Evolutionary conservation across 37 sponge, comb jelly and placozoan species (phyloP), one percentile per base, ranked within the genome.

Genomic region (Hexactinellida sp.): DNA sequence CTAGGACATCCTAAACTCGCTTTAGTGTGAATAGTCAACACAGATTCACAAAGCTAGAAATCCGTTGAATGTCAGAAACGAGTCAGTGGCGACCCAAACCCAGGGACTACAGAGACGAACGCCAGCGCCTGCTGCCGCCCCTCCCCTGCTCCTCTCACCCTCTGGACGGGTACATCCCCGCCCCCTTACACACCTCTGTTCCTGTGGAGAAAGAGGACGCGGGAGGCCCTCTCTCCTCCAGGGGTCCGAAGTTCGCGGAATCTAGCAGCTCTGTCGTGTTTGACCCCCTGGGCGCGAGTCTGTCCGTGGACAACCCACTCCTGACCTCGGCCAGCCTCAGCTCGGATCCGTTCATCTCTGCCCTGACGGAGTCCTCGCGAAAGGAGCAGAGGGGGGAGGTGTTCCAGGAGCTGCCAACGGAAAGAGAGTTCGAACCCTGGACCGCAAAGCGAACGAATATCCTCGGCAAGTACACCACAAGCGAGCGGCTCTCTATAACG

Each of bases 401-500:
- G 37, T 38, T 83, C 39, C 39, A 83, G 38, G 84, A 83, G 39
- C 39, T 38, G 3, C 39, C 38, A 3, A 38, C 38, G 7, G 54
- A 51, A 16, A 41, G 21, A 34, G 41, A 36, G 30, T 96, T 96
- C 88, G 94, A 94, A 76, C 92, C 97, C 24, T 96, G 97, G 97
- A 89, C 85, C 54, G 84, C 88, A 3, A 94, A 94, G 90, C 85
- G 92, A 54, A 93, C 94, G 19, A 82, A 76, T 38, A 96, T 96
- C 24, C 89, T 96, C 23, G 82, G 87, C 38, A 92, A 89, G 13
- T 96, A 96, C 86, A 96, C 97, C 32, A 96, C 97, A 5, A 91
- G 91, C 0, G 94, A 96, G 37, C 85, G 87, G 38, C 89, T 96
- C 24, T 92, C 97, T 38, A 96, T 96, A 84, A 93, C 94, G 0